These are phyloP conservation scores for Todus mexicanus DNA, from an alignment of 2,797 vertebrate genomes.

Conservation along the genomic window DNA sequence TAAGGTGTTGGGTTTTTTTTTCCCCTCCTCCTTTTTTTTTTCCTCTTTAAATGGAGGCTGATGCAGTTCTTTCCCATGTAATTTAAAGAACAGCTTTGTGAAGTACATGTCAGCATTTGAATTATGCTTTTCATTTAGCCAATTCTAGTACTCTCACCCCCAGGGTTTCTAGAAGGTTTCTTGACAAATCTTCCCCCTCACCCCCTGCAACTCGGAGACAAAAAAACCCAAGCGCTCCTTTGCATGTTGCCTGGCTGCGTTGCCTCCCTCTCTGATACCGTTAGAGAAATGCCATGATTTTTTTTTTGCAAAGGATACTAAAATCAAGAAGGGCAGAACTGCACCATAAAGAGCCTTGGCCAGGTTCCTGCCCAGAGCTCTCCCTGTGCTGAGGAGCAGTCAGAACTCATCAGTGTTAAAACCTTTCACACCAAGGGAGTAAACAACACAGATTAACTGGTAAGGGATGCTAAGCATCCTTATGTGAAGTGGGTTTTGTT, in stretches of 20 bases:
- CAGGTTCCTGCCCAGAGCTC: neutral
- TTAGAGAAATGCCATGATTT: neutral
- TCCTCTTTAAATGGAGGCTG: neutral
- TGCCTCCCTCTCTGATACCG: neutral
- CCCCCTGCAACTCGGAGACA: neutral
- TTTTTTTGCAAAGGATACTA: neutral
- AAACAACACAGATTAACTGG: neutral
- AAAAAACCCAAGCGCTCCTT: neutral
- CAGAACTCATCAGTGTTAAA: neutral
- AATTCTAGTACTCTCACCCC: neutral
- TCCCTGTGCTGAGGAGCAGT: neutral
- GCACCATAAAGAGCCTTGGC: neutral
- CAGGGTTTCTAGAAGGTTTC: constrained; percentile 6
- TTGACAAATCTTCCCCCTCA: neutral
- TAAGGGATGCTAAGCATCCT: neutral
- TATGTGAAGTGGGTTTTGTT: neutral
- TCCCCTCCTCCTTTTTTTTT: neutral
- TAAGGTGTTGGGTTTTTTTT: neutral
- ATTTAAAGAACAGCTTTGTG: neutral
- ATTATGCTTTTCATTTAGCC: constrained; percentile 37
- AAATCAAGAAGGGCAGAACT: neutral
- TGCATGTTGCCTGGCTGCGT: neutral
- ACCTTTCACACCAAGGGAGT: neutral
- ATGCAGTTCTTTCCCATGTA: neutral
- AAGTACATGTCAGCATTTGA: constrained; percentile 6